Conservation (phyloP, 2,888 invertebrate genomes). For the Thumatha senex region DNA sequence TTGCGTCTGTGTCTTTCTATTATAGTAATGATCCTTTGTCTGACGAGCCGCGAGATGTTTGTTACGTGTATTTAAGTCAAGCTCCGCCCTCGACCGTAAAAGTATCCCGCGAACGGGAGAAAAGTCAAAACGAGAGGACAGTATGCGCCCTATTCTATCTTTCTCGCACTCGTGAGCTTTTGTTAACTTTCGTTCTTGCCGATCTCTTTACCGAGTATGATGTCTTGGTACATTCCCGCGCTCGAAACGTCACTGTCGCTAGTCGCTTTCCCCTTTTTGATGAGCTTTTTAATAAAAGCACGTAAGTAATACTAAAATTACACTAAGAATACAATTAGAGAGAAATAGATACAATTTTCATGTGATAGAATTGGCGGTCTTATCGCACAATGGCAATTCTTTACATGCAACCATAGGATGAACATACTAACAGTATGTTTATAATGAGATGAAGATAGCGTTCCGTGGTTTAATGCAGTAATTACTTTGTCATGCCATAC, state of each 20-base stretch:
- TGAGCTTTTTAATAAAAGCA: constrained; percentile 49
- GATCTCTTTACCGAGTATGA: constrained; percentile 48
- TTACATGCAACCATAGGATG: too few species aligned
- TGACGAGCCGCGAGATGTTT: neutral
- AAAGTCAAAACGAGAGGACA: constrained; percentile 48
- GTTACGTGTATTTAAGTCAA: neutral
- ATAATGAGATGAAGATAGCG: too few species aligned
- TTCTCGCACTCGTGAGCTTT: constrained; percentile 66
- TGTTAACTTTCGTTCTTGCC: constrained; percentile 53
- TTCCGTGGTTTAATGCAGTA: too few species aligned
- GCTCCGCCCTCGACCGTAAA: constrained; percentile 47
- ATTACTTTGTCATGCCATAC: too few species aligned
- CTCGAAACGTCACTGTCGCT: constrained; percentile 76
- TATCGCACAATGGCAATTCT: too few species aligned
- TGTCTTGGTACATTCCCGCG: constrained; percentile 79
- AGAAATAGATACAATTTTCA: too few species aligned
- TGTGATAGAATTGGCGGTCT: too few species aligned
- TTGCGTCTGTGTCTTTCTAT: neutral
- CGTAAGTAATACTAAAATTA: too few species aligned
- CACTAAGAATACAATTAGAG: too few species aligned
- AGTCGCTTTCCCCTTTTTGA: constrained; percentile 80
- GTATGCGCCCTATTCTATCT: constrained; percentile 46
- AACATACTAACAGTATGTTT: too few species aligned
- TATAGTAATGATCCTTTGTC: neutral
- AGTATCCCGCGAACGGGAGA: constrained; percentile 42